These are phyloP conservation scores for Procavia capensis DNA, from an alignment of 2,113 vertebrate genomes.

Conservation along the genomic window DNA sequence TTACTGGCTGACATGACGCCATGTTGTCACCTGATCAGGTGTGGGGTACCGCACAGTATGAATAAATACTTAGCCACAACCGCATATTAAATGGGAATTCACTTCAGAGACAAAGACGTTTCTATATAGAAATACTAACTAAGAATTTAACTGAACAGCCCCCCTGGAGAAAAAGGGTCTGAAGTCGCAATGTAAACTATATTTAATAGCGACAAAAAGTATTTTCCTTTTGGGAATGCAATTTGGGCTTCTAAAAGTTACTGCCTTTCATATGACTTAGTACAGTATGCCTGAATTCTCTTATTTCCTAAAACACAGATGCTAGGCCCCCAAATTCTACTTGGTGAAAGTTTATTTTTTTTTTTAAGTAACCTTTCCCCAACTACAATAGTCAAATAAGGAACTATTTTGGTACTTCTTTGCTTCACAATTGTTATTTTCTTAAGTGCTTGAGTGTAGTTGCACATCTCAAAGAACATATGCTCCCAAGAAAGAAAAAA, in stretches of 20 bases:
- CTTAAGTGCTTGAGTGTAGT: constrained; percentile 82
- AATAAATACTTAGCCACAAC: constrained; percentile 85
- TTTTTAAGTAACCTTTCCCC: constrained; percentile 54
- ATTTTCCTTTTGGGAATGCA: constrained; percentile 77
- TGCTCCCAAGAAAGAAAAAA: constrained; percentile 82
- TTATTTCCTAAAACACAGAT: constrained; percentile 80
- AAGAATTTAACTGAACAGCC: constrained; percentile 82
- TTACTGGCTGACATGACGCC: constrained; percentile 82
- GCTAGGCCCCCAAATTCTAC: constrained; percentile 73
- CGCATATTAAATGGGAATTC: constrained; percentile 81
- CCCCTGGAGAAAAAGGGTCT: constrained; percentile 75
- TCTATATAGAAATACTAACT: constrained; percentile 85
- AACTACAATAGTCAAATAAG: constrained; percentile 81
- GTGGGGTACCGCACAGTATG: constrained; percentile 80
- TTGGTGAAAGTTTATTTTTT: constrained; percentile 57
- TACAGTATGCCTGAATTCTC: constrained; percentile 66
- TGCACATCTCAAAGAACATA: constrained; percentile 79
- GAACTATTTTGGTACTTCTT: constrained; percentile 82
- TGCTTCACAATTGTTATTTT: constrained; percentile 84
- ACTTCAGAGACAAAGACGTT: constrained; percentile 83
- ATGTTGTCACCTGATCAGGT: constrained; percentile 85
- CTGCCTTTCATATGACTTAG: constrained; percentile 77
- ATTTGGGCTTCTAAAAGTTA: constrained; percentile 69
- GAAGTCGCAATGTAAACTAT: constrained; percentile 71
- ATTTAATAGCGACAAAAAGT: constrained; percentile 70